Percentiles rank a stretch among this genome's conserved stretches.
Evolutionary conservation across 2,113 vertebrate species (phyloP).

Genomic region (Cyprinus carpio): DNA sequence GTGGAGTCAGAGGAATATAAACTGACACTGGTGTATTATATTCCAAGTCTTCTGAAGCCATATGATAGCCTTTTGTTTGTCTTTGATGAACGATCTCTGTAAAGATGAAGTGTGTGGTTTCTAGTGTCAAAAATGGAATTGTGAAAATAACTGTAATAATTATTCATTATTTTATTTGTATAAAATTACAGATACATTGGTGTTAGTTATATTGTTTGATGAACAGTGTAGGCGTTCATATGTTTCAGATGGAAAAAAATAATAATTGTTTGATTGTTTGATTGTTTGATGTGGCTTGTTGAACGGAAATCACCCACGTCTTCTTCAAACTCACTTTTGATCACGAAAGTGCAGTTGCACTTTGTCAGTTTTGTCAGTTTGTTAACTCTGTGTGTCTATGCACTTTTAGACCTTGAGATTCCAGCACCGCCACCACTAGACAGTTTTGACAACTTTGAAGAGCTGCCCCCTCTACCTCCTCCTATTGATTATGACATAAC

Average conservation of each 20-base stretch:
- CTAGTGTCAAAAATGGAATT: too few species aligned
- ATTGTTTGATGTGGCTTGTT: not conserved
- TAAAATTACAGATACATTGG: not conserved
- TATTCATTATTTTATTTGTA: too few species aligned
- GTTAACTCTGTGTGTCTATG: not conserved
- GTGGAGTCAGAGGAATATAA: too few species aligned
- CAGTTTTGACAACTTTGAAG: slow-evolving; percentile 52
- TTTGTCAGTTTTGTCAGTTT: not conserved
- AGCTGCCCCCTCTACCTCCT: slow-evolving; percentile 68
- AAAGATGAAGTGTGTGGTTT: too few species aligned
- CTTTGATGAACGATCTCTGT: too few species aligned
- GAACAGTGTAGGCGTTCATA: not conserved
- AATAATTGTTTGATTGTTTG: not conserved
- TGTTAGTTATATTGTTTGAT: not conserved
- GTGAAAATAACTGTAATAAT: too few species aligned
- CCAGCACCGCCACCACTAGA: slow-evolving; percentile 59
- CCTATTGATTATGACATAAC: slow-evolving; percentile 65
- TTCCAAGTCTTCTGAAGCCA: too few species aligned
- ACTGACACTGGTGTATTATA: too few species aligned
- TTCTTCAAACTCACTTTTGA: not conserved
- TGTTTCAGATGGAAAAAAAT: not conserved
- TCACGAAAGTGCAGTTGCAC: not conserved
- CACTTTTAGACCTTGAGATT: slow-evolving; percentile 68
- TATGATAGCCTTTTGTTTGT: too few species aligned
- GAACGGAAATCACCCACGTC: not conserved